phyloP scores from a whole-genome alignment of 2,888 invertebrate species.

The Acrobasis repandana region DNA sequence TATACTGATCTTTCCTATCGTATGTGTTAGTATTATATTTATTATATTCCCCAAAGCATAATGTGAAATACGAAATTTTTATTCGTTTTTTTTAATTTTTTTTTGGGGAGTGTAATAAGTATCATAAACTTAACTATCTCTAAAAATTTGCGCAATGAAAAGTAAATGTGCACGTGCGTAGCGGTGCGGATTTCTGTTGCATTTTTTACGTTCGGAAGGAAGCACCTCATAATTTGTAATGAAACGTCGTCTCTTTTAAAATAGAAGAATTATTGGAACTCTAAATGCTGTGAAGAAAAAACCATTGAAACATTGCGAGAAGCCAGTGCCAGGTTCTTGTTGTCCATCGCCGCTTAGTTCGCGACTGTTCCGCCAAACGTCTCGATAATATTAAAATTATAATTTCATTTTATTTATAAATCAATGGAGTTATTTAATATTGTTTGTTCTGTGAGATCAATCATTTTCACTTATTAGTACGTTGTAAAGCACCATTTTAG shows the following conservation, averaged over 20 bases:
- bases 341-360: conserved; percentile 20
- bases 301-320: background rate
- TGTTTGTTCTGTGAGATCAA: conserved; percentile 42
- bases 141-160: too few relatives aligned
- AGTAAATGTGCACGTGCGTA: background rate
- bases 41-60: too few relatives aligned
- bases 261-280: background rate
- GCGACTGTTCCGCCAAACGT: conserved; percentile 50
- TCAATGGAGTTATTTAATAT: conserved; percentile 43
- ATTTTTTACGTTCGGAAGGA: conserved; percentile 7
- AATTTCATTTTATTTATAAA: conserved; percentile 46
- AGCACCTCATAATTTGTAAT: background rate
- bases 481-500: conserved; percentile 27
- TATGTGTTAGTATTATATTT: too few relatives aligned
- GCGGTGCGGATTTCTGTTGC: conserved; percentile 7
- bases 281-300: background rate
- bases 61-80: too few relatives aligned
- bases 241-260: background rate
- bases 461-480: conserved; percentile 30
- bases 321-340: background rate
- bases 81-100: too few relatives aligned
- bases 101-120: too few relatives aligned
- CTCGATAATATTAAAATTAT: conserved; percentile 51
- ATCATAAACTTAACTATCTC: too few relatives aligned
- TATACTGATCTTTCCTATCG: too few relatives aligned